Evolutionary conservation across 2,113 vertebrate species (phyloP), one percentile per base, ranked within the genome.

Genomic region (Chitala chitala): DNA sequence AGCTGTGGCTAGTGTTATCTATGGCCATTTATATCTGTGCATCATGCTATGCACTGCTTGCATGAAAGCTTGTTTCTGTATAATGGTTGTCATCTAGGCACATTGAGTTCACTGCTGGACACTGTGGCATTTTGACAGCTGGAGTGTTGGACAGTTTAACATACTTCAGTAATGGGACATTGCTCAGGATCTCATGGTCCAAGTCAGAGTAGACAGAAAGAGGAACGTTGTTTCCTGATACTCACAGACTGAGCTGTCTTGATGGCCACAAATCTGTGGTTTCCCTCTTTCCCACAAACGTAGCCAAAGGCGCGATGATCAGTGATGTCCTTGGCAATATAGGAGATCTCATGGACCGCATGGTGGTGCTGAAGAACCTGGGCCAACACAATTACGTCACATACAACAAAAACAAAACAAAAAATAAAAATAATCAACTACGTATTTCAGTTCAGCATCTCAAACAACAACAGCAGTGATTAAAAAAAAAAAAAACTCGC

Each of bases 301-400:
- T 98, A 99, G 82, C 97, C 97, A 31, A 99, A 99, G 5, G 97
- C 97, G 81, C 97, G 88, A 87, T 98, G 96, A 87, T 99, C 97
- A 40, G 97, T 99, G 88, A 98, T 96, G 81, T 99, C 97, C 90
- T 98, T 98, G 12, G 97, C 97, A 0, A 99, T 99, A 90, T 98
- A 99, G 77, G 97, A 99, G 84, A 99, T 98, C 88, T 99, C 96
- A 22, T 99, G 96, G 87, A 99, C 96, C 73, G 95, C 95, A 75
- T 98, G 96, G 77, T 98, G 96, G 79, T 99, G 96, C 83, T 97
- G 95, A 75, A 99, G 92, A 71, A 97, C 91, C 97, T 99, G 76
- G 2, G 20, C 69, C 40, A 55, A 50, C 78, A 81, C 29, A 61
- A 72, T 22, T 40, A 3, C 58, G 17, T n/a, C n/a, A 4, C 72